These are phyloP conservation scores for Hepsetus odoe DNA, from an alignment of 2,113 vertebrate genomes.

Conservation along the genomic window DNA sequence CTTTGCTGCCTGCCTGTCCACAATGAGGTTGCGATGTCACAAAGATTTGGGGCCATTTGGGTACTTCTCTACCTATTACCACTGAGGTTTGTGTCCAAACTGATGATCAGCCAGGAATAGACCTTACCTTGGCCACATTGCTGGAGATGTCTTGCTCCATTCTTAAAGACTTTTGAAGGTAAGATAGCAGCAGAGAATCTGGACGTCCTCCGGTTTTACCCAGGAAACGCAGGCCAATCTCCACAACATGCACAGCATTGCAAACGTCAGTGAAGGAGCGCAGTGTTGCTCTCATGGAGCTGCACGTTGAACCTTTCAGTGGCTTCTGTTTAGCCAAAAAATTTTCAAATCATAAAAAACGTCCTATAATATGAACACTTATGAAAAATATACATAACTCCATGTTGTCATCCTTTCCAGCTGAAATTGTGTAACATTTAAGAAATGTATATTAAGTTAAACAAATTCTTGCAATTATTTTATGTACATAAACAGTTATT, in stretches of 20 bases:
- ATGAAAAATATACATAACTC: no score
- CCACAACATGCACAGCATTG: constrained; percentile 65
- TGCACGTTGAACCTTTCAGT: constrained; percentile 65
- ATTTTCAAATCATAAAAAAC: not conserved
- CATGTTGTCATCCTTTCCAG: no score
- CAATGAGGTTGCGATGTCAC: no score
- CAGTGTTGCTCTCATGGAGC: constrained; percentile 61
- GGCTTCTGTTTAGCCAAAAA: constrained; percentile 56
- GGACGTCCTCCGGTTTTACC: constrained; percentile 66
- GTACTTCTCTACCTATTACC: no score
- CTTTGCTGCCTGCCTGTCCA: no score
- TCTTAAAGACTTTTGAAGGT: constrained; percentile 66
- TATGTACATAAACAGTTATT: no score
- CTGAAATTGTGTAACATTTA: no score
- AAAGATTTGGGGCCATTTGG: no score
- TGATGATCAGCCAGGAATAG: no score
- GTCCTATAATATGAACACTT: not conserved
- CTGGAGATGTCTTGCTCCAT: constrained; percentile 69
- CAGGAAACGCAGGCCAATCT: constrained; percentile 73
- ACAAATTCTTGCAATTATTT: no score
- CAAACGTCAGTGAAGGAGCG: constrained; percentile 73
- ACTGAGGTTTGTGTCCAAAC: no score
- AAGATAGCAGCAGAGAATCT: constrained; percentile 56
- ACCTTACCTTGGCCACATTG: constrained; percentile 69
- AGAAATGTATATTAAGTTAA: no score